Evolutionary conservation across 1,140 invertebrate species (phyloP).

Genomic region (Drosophila triauraria): DNA sequence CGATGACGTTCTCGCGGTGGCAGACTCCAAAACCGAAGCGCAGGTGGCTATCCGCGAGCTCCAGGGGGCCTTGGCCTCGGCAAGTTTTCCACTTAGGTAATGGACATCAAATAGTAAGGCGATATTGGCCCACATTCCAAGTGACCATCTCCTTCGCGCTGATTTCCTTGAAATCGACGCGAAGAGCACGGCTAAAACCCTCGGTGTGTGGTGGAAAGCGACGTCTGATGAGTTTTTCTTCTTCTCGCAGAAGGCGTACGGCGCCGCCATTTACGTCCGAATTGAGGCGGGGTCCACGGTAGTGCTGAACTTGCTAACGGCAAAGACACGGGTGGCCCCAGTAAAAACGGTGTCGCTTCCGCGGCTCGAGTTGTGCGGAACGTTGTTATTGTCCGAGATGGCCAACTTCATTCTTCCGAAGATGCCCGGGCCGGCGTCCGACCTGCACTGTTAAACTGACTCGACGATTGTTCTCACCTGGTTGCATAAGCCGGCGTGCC

Average conservation of each 20-base stretch:
- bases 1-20: no score
- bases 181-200: constrained; percentile 42
- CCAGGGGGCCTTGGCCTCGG: no score
- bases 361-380: not conserved
- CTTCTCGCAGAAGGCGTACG: no score
- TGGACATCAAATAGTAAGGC: no score
- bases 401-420: not conserved
- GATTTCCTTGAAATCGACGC: constrained; percentile 28
- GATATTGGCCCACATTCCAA: no score
- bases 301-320: not conserved
- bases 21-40: no score
- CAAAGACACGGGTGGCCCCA: not conserved
- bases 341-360: not conserved
- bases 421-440: not conserved
- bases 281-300: not conserved
- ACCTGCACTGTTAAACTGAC: no score
- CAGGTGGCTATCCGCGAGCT: no score
- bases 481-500: no score
- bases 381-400: not conserved
- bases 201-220: constrained; percentile 52
- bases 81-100: no score
- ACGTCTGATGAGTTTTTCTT: constrained; percentile 55
- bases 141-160: no score
- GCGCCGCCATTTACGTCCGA: not conserved
- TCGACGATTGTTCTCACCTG: no score